A percentile compares a stretch with the other conserved stretches of the same genome.
phyloP scores from a whole-genome alignment of 2,888 invertebrate species.

The Drosophila pseudotakahashii region DNA sequence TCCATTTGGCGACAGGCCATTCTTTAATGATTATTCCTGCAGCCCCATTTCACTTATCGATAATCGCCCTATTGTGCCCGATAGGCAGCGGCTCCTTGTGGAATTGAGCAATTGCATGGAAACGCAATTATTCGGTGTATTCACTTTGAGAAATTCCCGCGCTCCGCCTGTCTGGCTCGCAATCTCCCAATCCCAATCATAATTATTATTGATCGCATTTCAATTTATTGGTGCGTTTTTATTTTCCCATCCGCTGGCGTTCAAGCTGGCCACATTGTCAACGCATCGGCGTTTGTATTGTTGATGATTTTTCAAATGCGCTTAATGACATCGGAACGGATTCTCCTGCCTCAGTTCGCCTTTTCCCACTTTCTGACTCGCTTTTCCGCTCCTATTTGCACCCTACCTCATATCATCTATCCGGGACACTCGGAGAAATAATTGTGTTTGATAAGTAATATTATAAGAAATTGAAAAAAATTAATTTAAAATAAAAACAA shows the following conservation, averaged over 20 bases:
- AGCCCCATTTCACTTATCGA: constrained; percentile 44
- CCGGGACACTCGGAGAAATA: background rate
- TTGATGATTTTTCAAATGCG: constrained; percentile 80
- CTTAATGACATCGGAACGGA: constrained; percentile 65
- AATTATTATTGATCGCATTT: constrained; percentile 82
- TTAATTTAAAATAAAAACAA: background rate
- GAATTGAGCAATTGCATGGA: constrained; percentile 79
- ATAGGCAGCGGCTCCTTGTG: constrained; percentile 60
- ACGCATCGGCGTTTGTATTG: constrained; percentile 49
- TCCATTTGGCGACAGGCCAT: constrained; percentile 14
- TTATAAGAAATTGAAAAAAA: background rate
- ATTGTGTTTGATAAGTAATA: background rate
- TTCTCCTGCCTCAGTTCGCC: constrained; percentile 3
- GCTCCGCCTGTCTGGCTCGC: constrained; percentile 22
- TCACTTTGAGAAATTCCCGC: constrained; percentile 55
- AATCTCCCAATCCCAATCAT: constrained; percentile 57
- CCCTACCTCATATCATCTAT: constrained; percentile 3
- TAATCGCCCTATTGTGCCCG: constrained; percentile 67
- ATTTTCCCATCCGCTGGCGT: constrained; percentile 46
- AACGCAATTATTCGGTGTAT: constrained; percentile 80
- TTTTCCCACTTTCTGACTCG: background rate
- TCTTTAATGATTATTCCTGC: constrained; percentile 32
- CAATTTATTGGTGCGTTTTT: constrained; percentile 72
- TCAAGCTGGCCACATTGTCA: constrained; percentile 47
- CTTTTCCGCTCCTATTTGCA: constrained; percentile 9